phyloP scores from a whole-genome alignment of 2,113 vertebrate genomes.

The Tretioscincus oriximinensis region DNA sequence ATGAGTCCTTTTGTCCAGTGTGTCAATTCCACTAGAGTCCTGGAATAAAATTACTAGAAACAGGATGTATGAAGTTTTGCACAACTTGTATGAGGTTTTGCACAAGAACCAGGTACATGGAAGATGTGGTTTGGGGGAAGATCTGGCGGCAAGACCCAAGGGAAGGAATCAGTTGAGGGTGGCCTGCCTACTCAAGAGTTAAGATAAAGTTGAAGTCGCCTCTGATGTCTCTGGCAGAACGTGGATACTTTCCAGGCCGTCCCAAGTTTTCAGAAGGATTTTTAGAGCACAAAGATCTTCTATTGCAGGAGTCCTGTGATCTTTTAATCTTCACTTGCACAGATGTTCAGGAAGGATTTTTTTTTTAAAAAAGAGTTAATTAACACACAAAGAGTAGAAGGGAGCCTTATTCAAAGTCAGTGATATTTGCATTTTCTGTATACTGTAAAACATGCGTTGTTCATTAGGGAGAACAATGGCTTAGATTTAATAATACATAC shows the following conservation, averaged over 20 bases:
- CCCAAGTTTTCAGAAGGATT: constrained; percentile 51
- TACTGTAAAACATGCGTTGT: neutral
- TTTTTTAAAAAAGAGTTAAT: neutral
- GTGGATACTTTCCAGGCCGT: constrained; percentile 45
- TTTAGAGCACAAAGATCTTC: constrained; percentile 57
- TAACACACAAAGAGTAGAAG: constrained; percentile 52
- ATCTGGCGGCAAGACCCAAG: constrained; percentile 25
- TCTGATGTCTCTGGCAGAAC: constrained; percentile 52
- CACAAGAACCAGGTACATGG: neutral
- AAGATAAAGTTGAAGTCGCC: constrained; percentile 50
- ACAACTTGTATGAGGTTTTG: neutral
- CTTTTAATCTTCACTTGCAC: constrained; percentile 55
- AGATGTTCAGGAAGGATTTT: constrained; percentile 50
- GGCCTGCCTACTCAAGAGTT: constrained; percentile 48
- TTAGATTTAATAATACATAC: no score
- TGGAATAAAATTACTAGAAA: no score
- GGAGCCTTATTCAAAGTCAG: constrained; percentile 43
- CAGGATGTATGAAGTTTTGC: neutral
- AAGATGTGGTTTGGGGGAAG: constrained; percentile 23
- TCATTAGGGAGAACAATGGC: neutral
- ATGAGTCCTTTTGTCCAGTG: no score
- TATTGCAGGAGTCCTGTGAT: constrained; percentile 54
- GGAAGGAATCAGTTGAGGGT: constrained; percentile 24
- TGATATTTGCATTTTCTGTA: constrained; percentile 44
- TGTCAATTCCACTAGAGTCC: no score